Evolutionary conservation across 1,140 invertebrate species (phyloP), one percentile per base, ranked within the genome.

Genomic region (Tigriopus japonicus): DNA sequence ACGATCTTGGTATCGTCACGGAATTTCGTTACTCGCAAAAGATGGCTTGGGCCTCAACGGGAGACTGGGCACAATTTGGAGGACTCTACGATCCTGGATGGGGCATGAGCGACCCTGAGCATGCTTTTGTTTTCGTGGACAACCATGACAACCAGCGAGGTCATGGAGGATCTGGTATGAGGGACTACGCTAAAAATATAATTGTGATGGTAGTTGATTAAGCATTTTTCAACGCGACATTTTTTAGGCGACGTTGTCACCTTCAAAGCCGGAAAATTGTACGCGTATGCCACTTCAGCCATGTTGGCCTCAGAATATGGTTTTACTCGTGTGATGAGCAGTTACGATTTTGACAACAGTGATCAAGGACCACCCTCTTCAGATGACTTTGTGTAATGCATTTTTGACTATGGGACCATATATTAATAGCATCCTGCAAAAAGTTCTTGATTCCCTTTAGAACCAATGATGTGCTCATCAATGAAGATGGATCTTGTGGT

Each of bases 141-240:
- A 76, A 84, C 67, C 82, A 85, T 61, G 82, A 85, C 64, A 83
- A 81, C 56, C 82, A 84, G 67, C 68, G 82, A 14, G 79, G 77
- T 13, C 76, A 80, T 63, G 77, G 77, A 35, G 75, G 73, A 53
- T 73, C 65, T 28, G 67, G 66, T 40, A 58, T n/a, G 59, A 35
- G 60, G 9, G 28, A 35, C 28, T 35, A n/a, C n/a, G n/a, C n/a
- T n/a, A n/a, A n/a, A n/a, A n/a, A n/a, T n/a, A n/a, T n/a, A n/a
- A n/a, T n/a, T 65, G 6, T 52, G 65, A n/a, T n/a, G n/a, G n/a
- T n/a, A n/a, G n/a, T n/a, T n/a, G n/a, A n/a, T n/a, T n/a, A n/a
- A n/a, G n/a, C n/a, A n/a, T n/a, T n/a, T n/a, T n/a, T n/a, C n/a
- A 35, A 5, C 28, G 28, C 9, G 3, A 5, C 9, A 35, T 5